Percentiles rank a stretch among this genome's conserved stretches.
These are phyloP conservation scores for Hemaris fuciformis DNA, from an alignment of 2,888 invertebrate genomes.

Conservation along the genomic window DNA sequence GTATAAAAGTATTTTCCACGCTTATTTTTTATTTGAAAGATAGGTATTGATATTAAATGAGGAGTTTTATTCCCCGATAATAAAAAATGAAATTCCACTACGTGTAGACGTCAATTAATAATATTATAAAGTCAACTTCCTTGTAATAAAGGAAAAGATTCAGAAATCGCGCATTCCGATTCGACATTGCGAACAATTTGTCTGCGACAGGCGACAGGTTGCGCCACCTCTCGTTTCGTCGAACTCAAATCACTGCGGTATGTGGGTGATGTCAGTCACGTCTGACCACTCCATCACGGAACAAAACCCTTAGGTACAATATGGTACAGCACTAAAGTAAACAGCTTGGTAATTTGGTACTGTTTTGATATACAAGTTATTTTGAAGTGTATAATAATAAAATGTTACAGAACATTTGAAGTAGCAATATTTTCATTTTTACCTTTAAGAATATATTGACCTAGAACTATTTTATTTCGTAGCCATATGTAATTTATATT, in stretches of 20 bases:
- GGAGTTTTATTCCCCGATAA: not conserved
- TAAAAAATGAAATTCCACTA: not conserved
- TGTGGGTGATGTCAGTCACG: constrained; percentile 5
- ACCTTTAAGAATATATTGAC: too few species aligned
- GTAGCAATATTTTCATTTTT: too few species aligned
- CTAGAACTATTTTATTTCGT: too few species aligned
- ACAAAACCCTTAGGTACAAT: not conserved
- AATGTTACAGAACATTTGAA: too few species aligned
- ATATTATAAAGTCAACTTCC: not conserved
- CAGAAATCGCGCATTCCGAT: not conserved
- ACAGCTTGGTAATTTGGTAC: too few species aligned
- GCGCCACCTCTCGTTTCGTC: not conserved
- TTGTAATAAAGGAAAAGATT: not conserved
- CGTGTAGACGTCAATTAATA: not conserved
- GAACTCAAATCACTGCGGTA: constrained; percentile 2
- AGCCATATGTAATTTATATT: too few species aligned
- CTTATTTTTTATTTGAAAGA: too few species aligned
- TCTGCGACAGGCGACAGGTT: not conserved
- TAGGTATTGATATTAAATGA: too few species aligned
- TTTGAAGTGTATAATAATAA: too few species aligned
- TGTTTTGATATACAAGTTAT: too few species aligned
- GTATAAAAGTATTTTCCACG: too few species aligned
- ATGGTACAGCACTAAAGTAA: too few species aligned
- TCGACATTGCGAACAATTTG: not conserved
- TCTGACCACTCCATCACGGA: not conserved